Base-by-base conservation (phyloP, 1,140 invertebrate species). In the Drosophila busckii region DNA sequence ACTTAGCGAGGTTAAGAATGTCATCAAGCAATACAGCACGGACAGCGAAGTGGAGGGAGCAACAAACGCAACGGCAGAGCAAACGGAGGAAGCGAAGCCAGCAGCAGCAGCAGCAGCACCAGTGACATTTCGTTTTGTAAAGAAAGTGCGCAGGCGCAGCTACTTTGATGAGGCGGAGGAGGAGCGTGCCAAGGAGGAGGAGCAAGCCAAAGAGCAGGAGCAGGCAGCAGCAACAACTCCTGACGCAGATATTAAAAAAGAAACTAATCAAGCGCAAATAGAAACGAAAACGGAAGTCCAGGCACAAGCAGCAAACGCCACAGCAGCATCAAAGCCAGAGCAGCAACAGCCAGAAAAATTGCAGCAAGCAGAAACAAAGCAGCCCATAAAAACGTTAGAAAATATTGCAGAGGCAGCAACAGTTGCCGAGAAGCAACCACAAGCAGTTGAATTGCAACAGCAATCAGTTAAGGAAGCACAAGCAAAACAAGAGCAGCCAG, bases 1-100 rank as follows among this genome's bases (percentile, higher is more conserved):
- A 0, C 45, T 87, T 0, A 85, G 61, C 15, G 85, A 87, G 32
- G 85, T 87, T 0, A 87, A 87, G 26, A 65, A 55, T 1, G 85
- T 87, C 4, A 50, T 87, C 0, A 85, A 85, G 32, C 76, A 87
- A 26, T 85, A 87, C 31, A 86, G 85, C 42, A 82, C 76, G 1
- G 84, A 86, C 17, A 65, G 62, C 8, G 71, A 80, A 19, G 61
- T 61, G 4, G 68, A 73, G 17, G 34, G 48, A 2, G 53, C 41
- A 31, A 32, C 60, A 2, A 37, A 42, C 7, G 16, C 34, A 31
- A 8, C 28, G 6, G n/a, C n/a, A n/a, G n/a, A n/a, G n/a, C n/a
- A n/a, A n/a, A n/a, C n/a, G n/a, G n/a, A n/a, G n/a, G 71, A 80
- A 19, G 61, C 65, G 4, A 64, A 73, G 17, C n/a, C n/a, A n/a